A percentile compares a stretch with the other conserved stretches of the same genome.
phyloP scores from a whole-genome alignment of 2,797 vertebrate species.

The Chiroxiphia lanceolata region DNA sequence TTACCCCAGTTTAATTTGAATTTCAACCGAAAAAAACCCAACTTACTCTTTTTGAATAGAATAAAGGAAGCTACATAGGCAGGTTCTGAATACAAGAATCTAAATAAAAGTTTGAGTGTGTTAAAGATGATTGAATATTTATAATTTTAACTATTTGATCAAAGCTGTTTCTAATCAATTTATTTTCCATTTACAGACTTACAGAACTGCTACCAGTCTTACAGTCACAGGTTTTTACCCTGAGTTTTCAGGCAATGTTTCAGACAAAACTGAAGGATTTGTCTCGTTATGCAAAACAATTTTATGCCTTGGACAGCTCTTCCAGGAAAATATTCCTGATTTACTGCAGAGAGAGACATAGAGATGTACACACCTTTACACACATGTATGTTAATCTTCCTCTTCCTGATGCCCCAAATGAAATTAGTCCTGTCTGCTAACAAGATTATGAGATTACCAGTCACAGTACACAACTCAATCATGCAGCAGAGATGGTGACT shows the following conservation, averaged over 20 bases:
- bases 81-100: not conserved
- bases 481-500: not conserved
- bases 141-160: not conserved
- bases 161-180: not conserved
- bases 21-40: not conserved
- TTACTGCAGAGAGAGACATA: not conserved
- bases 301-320: not conserved
- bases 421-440: not conserved
- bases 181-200: not conserved
- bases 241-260: not conserved
- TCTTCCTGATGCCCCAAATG: not conserved
- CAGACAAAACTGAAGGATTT: not conserved
- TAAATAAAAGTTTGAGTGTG: not conserved
- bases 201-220: not conserved
- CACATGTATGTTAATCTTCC: not conserved
- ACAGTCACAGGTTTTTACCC: not conserved
- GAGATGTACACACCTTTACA: not conserved
- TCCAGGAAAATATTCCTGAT: not conserved
- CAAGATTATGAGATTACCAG: not conserved
- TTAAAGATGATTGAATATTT: not conserved
- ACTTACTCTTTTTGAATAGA: not conserved
- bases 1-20: not conserved
- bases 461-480: not conserved
- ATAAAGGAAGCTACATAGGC: not conserved
- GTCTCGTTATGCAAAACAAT: not conserved